Conservation (phyloP, 2,888 invertebrate genomes). For the Liodrosophila aerea region DNA sequence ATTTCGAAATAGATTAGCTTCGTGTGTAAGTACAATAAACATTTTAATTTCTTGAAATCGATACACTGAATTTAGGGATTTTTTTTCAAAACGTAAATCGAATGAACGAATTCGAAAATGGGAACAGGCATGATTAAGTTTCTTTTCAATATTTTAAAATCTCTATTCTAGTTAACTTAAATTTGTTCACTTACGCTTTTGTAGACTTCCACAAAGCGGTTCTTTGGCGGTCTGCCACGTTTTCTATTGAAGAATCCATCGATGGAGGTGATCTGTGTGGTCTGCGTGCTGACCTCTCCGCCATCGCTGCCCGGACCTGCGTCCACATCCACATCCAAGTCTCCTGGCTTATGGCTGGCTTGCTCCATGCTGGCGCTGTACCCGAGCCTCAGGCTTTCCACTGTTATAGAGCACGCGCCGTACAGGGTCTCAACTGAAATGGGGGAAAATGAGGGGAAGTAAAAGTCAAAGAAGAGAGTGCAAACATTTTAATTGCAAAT, state of each 20-base stretch:
- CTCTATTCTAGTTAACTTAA: too few species aligned
- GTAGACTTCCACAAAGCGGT: slow-evolving; percentile 95
- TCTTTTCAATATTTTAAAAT: too few species aligned
- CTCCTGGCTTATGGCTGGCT: slow-evolving; percentile 17
- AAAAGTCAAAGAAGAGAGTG: slow-evolving; percentile 16
- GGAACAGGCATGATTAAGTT: too few species aligned
- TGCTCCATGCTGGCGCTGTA: slow-evolving; percentile 43
- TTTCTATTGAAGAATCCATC: slow-evolving; percentile 97
- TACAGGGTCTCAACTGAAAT: slow-evolving; percentile 14
- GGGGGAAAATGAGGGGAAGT: neutral
- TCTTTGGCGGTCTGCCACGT: slow-evolving; percentile 97
- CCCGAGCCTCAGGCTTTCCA: slow-evolving; percentile 29
- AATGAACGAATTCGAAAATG: too few species aligned
- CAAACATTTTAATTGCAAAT: slow-evolving; percentile 49
- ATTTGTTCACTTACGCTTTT: slow-evolving; percentile 87
- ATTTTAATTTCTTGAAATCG: too few species aligned
- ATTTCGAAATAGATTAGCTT: too few species aligned
- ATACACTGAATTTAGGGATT: too few species aligned
- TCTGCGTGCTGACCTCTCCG: slow-evolving; percentile 35
- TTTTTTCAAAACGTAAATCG: too few species aligned
- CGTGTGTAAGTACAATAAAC: too few species aligned
- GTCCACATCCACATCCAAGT: slow-evolving; percentile 24
- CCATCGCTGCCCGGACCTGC: slow-evolving; percentile 16
- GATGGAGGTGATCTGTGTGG: slow-evolving; percentile 86
- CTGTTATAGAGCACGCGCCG: neutral